Evolutionary conservation across 2,888 invertebrate species (phyloP), one percentile per base, ranked within the genome.

Genomic region (Patella caerulea): DNA sequence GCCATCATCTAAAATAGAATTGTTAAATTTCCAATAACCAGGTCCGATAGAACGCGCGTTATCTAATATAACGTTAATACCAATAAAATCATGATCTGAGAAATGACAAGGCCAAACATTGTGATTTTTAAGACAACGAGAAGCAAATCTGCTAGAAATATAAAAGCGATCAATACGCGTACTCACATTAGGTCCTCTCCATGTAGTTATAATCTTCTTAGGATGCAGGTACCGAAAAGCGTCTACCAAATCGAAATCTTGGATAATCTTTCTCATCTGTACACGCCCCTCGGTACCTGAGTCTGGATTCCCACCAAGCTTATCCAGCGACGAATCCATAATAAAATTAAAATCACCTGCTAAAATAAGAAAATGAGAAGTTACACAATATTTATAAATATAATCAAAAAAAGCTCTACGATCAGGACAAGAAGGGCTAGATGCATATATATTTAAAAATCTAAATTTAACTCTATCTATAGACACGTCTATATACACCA

Each of bases 311-410:
- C 79, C 79, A 19, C 81, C 79, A 17, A 79, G 14, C 73, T 78
- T 79, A 59, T 81, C 77, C 1, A 79, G 34, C 2, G 45, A 29
- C 12, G 76, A 52, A 71, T 79, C 75, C 24, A 72, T 73, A 65
- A 81, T 75, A 71, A 72, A 81, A 72, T 81, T 81, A 72, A 77
- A 81, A 71, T 81, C 81, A 15, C 81, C 81, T 59, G 17, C 69
- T 45, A 81, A 45, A 45, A 78, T 71, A 52, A 45, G 74, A 3
- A 29, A 29, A 29, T 29, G 29, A 3, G 29, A 72, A 15, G 75
- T 75, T 15, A 73, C 73, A 34, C 79, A 75, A 69, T 79, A 53
- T 45, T 45, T 65, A n/a, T 15, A n/a, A 0, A 81, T 14, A 29
- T 45, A 17, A n/a, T 72, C 54, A 73, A 81, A 78, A 75, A 75